Percentiles rank a stretch among this genome's conserved stretches.
Conservation (phyloP, 2,888 invertebrate species). For the Drosophila pullipes region DNA sequence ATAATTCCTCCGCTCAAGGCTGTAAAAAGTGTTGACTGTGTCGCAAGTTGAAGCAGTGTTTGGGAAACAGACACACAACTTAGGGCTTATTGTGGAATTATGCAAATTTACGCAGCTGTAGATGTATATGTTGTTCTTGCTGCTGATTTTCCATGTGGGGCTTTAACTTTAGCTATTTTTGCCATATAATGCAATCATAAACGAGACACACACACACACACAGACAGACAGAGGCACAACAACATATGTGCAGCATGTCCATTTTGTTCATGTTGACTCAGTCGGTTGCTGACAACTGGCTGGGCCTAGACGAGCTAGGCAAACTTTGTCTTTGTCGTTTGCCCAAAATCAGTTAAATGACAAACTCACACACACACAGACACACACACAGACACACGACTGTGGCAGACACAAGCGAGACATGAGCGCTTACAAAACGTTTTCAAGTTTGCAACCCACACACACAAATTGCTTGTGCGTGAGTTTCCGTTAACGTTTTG, state of each 20-base stretch:
- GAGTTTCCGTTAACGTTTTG: conserved; percentile 48
- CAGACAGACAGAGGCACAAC: background rate
- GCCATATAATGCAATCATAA: conserved; percentile 52
- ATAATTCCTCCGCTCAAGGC: background rate
- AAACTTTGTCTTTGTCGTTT: conserved; percentile 35
- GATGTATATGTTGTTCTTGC: conserved; percentile 29
- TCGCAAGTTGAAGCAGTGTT: conserved; percentile 38
- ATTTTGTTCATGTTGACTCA: conserved; percentile 44
- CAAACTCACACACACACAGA: conserved; percentile 22
- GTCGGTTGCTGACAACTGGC: conserved; percentile 40
- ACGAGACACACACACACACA: conserved; percentile 5
- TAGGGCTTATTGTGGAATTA: conserved; percentile 66
- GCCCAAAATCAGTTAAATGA: conserved; percentile 56
- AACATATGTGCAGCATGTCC: conserved; percentile 42
- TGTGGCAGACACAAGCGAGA: conserved; percentile 44
- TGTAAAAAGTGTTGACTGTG: conserved; percentile 28
- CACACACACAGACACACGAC: background rate
- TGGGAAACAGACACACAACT: conserved; percentile 30
- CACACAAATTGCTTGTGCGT: conserved; percentile 48
- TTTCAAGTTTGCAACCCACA: conserved; percentile 48
- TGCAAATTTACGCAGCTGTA: conserved; percentile 63
- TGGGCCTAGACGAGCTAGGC: conserved; percentile 30
- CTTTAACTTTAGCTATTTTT: conserved; percentile 45
- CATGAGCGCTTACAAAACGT: conserved; percentile 51
- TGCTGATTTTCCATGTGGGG: conserved; percentile 30